A percentile compares a stretch with the other conserved stretches of the same genome.
Evolutionary conservation across 2,113 vertebrate genomes (phyloP).

Genomic region (Phodopus roborovskii): DNA sequence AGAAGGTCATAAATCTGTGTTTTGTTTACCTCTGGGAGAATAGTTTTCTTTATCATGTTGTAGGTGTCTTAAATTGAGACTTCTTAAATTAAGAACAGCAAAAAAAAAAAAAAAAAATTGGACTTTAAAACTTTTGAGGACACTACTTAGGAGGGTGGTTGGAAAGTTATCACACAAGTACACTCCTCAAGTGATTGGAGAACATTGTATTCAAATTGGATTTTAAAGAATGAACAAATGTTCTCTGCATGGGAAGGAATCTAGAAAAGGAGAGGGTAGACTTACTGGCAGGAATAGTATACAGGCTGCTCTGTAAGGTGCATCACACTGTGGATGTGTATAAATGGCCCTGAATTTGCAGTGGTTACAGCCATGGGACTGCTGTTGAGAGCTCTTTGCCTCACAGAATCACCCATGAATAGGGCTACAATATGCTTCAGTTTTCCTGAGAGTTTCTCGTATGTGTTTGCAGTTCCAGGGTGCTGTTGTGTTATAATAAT

Average conservation of each 20-base stretch:
- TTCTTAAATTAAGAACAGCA: neutral
- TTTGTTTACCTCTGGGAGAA: slow-evolving; percentile 21
- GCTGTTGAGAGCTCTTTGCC: neutral
- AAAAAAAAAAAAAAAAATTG: neutral
- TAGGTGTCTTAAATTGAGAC: slow-evolving; percentile 35
- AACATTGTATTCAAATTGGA: neutral
- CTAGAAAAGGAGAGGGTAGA: neutral
- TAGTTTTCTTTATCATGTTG: neutral
- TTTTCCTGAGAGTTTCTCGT: neutral
- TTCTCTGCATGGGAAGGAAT: neutral
- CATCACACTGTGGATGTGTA: neutral
- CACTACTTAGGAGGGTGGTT: slow-evolving; percentile 2
- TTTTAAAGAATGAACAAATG: neutral
- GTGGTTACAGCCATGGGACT: neutral
- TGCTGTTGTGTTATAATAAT: neutral
- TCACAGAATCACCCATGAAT: neutral
- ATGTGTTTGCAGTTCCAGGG: neutral
- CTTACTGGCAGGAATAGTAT: neutral
- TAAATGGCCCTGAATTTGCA: neutral
- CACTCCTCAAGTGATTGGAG: neutral
- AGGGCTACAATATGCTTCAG: neutral
- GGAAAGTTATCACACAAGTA: neutral
- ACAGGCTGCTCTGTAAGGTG: neutral
- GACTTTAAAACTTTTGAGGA: neutral
- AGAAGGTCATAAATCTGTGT: neutral